Conservation (phyloP, 1,140 invertebrate genomes). For the Drosophila oshimai region DNA sequence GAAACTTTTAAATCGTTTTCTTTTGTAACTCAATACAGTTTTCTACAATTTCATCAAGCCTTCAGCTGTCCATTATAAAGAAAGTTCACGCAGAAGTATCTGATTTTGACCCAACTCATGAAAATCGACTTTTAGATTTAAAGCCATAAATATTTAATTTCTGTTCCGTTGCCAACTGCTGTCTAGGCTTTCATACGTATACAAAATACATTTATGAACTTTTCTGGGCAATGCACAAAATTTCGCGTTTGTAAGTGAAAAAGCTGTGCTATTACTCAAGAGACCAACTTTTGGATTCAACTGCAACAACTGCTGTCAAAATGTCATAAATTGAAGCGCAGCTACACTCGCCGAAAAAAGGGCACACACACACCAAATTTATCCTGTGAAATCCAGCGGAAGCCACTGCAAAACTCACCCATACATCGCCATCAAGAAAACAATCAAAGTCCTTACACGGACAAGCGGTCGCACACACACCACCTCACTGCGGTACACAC, state of each 20-base stretch:
- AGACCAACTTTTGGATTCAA: slow-evolving; percentile 75
- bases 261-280: slow-evolving; percentile 75
- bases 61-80: neutral
- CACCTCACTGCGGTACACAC: neutral
- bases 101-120: slow-evolving; percentile 1
- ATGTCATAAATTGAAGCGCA: slow-evolving; percentile 75
- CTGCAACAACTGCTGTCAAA: slow-evolving; percentile 81
- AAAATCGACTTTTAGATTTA: neutral
- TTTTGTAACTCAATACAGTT: neutral
- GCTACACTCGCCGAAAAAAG: slow-evolving; percentile 41
- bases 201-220: neutral
- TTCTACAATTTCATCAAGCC: neutral
- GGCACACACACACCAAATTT: slow-evolving; percentile 1
- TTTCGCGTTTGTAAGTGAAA: slow-evolving; percentile 74
- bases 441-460: slow-evolving; percentile 39
- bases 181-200: slow-evolving; percentile 12
- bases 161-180: neutral
- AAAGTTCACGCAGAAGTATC: neutral
- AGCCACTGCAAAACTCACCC: slow-evolving; percentile 36
- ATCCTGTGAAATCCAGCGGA: slow-evolving; percentile 18
- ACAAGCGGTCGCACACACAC: slow-evolving; percentile 5
- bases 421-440: slow-evolving; percentile 33
- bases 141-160: slow-evolving; percentile 23
- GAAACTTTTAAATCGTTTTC: neutral
- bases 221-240: slow-evolving; percentile 62